Evolutionary conservation across 1,140 invertebrate genomes (phyloP), one percentile per base, ranked within the genome.

Genomic region (Ditylenchus dipsaci): DNA sequence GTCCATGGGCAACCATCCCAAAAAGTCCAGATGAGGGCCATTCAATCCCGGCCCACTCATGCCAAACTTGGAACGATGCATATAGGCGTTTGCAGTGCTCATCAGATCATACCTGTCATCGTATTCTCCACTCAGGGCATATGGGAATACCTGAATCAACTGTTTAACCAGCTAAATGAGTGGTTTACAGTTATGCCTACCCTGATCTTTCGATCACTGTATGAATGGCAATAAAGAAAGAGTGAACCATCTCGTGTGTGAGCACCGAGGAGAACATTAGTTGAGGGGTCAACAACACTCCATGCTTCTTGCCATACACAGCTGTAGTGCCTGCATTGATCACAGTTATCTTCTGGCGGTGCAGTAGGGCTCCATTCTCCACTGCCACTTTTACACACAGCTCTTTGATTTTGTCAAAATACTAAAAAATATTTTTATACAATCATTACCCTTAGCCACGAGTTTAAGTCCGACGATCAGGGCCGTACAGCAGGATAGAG

Each of bases 1-100:
- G 61, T 81, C 71, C 77, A 82, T 80, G 1, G 79, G 79, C 11
- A 81, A 71, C 79, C 79, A 81, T 15, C 79, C 79, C 0, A 81
- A 53, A 57, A 82, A 81, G 42, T 81, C 81, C 64, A 81, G 59
- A 67, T 81, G 79, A 13, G 79, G 63, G 0, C 79, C 79, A 43
- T 81, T 81, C 7, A 81, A 63, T 17, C 78, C 78, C 15, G 80
- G 80, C 8, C 80, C 80, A 59, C 62, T 73, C 70, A 82, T 76
- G 26, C 80, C 80, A 53, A 76, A 83, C 11, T 64, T 68, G 8
- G 78, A 76, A 27, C 62, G 56, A 42, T 81, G 71, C 80, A 83
- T 81, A 43, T 77, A 82, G n/a, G 79, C 79, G 62, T 81, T 82
- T 13, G 81, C 79, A 15, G 79, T 83, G 33, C 71, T 76, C 79